Evolutionary conservation across 2,113 vertebrate genomes (phyloP).

Genomic region (Pangasianodon hypophthalmus): DNA sequence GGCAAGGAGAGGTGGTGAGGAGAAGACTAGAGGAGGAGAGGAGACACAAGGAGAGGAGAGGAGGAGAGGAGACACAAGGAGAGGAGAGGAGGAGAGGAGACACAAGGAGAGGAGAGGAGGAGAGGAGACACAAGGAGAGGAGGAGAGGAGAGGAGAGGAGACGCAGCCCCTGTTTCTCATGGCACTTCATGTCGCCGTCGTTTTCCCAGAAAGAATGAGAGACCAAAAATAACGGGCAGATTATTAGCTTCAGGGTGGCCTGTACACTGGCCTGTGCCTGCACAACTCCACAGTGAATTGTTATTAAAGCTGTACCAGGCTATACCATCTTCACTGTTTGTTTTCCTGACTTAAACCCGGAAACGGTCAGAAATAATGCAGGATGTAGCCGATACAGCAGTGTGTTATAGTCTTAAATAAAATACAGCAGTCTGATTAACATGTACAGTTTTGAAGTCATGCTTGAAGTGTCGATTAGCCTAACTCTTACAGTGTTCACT

Average conservation of each 20-base stretch:
- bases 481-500: neutral
- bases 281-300: neutral
- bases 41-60: neutral
- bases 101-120: too few relatives aligned
- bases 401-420: neutral
- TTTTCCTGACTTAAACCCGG: neutral
- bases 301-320: neutral
- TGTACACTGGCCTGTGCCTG: neutral
- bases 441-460: neutral
- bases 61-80: neutral
- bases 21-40: neutral
- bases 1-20: neutral
- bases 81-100: neutral
- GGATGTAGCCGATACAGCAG: neutral
- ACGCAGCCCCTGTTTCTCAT: neutral
- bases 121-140: too few relatives aligned
- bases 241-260: slow-evolving; percentile 28
- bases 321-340: neutral
- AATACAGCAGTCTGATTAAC: neutral
- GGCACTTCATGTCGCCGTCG: too few relatives aligned
- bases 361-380: neutral
- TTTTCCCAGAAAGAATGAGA: neutral
- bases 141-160: neutral
- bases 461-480: neutral
- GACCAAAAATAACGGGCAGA: neutral